Conservation (phyloP, 2,888 invertebrate species). For the Actias luna region DNA sequence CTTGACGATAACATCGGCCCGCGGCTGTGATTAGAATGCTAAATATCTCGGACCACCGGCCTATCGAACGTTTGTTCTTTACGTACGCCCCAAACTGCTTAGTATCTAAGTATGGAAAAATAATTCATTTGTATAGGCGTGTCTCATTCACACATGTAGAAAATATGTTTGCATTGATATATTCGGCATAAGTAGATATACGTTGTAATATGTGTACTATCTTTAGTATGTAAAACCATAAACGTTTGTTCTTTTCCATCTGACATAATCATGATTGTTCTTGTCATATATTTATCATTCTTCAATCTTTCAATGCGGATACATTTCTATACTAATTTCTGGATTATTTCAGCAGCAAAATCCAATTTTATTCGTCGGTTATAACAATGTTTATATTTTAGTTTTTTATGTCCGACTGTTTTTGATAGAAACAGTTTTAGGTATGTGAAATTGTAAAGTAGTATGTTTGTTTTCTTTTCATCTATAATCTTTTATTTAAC, state of each 20-base stretch:
- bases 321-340: too few species aligned
- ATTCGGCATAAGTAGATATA: slow-evolving; percentile 20
- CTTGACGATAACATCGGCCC: slow-evolving; percentile 67
- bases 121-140: slow-evolving; percentile 37
- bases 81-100: slow-evolving; percentile 26
- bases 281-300: too few species aligned
- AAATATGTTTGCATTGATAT: slow-evolving; percentile 19
- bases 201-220: slow-evolving; percentile 10
- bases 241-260: slow-evolving; percentile 12
- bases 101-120: slow-evolving; percentile 39
- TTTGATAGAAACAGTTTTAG: too few species aligned
- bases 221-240: slow-evolving; percentile 10
- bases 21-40: slow-evolving; percentile 63
- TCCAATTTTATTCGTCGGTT: too few species aligned
- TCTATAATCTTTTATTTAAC: too few species aligned
- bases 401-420: too few species aligned
- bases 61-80: slow-evolving; percentile 43
- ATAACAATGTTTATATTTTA: too few species aligned
- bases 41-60: slow-evolving; percentile 69
- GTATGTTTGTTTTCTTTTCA: too few species aligned
- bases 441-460: too few species aligned
- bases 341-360: too few species aligned
- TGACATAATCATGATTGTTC: background rate
- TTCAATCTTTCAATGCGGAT: too few species aligned
- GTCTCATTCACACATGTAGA: slow-evolving; percentile 20